Evolutionary conservation across 2,797 vertebrate species (phyloP).

Genomic region (Sorex maritimensis): DNA sequence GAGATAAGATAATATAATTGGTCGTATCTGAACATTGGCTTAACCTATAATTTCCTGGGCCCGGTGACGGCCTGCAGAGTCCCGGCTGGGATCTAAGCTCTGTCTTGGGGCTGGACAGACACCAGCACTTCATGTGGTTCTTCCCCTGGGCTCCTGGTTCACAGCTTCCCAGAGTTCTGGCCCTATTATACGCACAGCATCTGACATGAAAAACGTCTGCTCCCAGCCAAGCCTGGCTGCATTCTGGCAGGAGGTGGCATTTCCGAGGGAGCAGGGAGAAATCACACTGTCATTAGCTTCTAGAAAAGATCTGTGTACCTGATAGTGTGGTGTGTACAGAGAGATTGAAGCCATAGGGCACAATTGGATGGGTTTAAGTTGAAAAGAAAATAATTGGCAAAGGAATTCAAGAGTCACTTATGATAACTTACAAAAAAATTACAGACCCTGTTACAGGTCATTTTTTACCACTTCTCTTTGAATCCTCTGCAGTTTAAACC

Average conservation of each 20-base stretch:
- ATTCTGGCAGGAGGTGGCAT: slow-evolving; percentile 35
- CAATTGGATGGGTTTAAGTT: slow-evolving; percentile 53
- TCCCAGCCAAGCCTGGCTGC: background rate
- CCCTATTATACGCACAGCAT: background rate
- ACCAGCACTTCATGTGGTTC: background rate
- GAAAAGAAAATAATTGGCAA: slow-evolving; percentile 57
- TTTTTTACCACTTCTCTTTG: slow-evolving; percentile 49
- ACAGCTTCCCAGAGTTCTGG: background rate
- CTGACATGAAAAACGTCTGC: background rate
- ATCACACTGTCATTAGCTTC: background rate
- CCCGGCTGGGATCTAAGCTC: background rate
- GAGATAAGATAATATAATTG: slow-evolving; percentile 25
- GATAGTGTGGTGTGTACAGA: slow-evolving; percentile 18
- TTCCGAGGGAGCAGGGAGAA: slow-evolving; percentile 32
- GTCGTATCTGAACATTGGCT: background rate
- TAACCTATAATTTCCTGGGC: background rate
- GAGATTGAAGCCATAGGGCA: slow-evolving; percentile 5
- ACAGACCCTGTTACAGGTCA: background rate
- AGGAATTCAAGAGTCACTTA: slow-evolving; percentile 56
- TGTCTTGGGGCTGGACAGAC: background rate
- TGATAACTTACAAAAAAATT: slow-evolving; percentile 35
- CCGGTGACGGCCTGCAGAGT: background rate
- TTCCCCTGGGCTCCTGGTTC: background rate
- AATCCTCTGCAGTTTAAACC: slow-evolving; percentile 38
- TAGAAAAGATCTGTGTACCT: slow-evolving; percentile 15